A percentile compares a stretch with the other conserved stretches of the same genome.
Evolutionary conservation across 2,888 invertebrate species (phyloP).

Genomic region (Ypsolopha sequella): DNA sequence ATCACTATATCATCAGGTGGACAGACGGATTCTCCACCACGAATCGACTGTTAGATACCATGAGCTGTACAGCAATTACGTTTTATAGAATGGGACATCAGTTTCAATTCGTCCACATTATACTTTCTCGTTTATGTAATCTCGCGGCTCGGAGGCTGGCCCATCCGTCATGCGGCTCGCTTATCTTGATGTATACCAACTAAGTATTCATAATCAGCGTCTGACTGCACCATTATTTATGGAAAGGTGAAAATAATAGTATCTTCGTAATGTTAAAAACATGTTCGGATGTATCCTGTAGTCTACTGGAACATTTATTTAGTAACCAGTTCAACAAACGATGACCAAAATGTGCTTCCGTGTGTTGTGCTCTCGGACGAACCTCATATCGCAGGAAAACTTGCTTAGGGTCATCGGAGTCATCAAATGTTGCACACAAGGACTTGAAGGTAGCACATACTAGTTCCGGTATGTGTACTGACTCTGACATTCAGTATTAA

Average conservation of each 20-base stretch:
- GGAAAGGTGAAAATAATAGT: no score
- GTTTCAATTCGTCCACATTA: constrained; percentile 46
- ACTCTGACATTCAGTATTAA: neutral
- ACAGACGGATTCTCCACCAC: no score
- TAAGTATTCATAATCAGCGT: constrained; percentile 25
- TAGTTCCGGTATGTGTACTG: neutral
- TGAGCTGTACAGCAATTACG: neutral
- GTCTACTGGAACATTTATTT: neutral
- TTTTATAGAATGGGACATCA: constrained; percentile 10
- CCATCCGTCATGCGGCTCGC: constrained; percentile 46
- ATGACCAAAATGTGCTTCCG: neutral
- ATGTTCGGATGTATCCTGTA: neutral
- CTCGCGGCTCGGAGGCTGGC: constrained; percentile 41
- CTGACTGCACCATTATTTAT: no score
- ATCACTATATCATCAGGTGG: no score
- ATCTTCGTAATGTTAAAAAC: no score
- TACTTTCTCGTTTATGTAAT: constrained; percentile 59
- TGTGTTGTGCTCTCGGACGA: neutral
- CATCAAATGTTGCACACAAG: neutral
- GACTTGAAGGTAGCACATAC: neutral
- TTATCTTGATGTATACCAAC: constrained; percentile 50
- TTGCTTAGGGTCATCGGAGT: neutral
- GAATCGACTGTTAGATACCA: neutral
- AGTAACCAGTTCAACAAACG: neutral
- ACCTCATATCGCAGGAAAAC: neutral